Conservation (phyloP, 2,888 invertebrate species). For the Diarsia rubi region DNA sequence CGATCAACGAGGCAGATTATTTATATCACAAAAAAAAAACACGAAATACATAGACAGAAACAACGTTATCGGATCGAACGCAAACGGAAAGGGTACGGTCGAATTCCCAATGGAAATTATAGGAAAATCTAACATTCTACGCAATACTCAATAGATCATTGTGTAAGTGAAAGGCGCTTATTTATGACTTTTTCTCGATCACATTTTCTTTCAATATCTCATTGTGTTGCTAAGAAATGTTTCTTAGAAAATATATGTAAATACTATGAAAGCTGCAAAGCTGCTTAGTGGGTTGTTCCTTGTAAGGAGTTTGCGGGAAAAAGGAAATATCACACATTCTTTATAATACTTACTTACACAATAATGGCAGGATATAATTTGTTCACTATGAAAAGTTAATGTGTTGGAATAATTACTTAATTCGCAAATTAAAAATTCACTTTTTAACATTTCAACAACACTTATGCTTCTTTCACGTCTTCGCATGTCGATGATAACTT, state of each 20-base stretch:
- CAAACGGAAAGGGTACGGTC: constrained; percentile 26
- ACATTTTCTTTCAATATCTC: constrained; percentile 43
- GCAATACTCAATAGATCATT: constrained; percentile 60
- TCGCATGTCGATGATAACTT: no score
- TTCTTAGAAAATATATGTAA: constrained; percentile 22
- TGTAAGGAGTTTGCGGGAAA: neutral
- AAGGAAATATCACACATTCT: neutral
- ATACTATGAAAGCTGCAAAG: constrained; percentile 24
- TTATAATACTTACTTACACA: neutral
- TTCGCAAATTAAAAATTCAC: neutral
- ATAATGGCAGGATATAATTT: neutral
- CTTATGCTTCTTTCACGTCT: neutral
- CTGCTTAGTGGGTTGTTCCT: constrained; percentile 1
- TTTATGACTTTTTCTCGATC: constrained; percentile 51
- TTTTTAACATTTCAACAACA: neutral
- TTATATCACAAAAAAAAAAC: neutral
- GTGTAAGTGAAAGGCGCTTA: constrained; percentile 55
- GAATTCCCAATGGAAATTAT: constrained; percentile 70
- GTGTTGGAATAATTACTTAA: neutral
- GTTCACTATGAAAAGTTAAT: neutral
- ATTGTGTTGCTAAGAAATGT: constrained; percentile 29
- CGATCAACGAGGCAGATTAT: no score
- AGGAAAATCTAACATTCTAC: constrained; percentile 52
- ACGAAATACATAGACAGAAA: constrained; percentile 7
- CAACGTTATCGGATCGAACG: constrained; percentile 17